Percentiles rank a stretch among this genome's conserved stretches.
Evolutionary conservation across 2,113 vertebrate species (phyloP).

Genomic region (Solea solea): DNA sequence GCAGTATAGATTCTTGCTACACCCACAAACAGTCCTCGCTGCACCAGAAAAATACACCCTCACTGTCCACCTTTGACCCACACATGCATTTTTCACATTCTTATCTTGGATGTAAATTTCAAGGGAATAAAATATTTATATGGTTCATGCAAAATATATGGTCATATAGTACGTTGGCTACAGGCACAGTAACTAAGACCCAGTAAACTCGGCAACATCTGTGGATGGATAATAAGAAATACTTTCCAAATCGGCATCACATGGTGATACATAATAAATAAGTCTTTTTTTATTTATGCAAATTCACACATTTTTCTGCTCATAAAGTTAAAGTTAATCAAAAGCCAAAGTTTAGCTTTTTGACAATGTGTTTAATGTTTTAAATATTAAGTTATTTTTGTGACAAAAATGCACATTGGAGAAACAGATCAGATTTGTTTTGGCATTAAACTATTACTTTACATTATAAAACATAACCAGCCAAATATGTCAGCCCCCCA

Average conservation of each 20-base stretch:
- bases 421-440: no score
- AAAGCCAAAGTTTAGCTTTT: no score
- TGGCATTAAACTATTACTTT: no score
- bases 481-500: no score
- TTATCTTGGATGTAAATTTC: conserved; percentile 34
- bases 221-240: not conserved
- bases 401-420: no score
- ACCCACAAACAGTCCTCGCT: conserved; percentile 41
- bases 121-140: conserved; percentile 28
- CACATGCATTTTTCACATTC: conserved; percentile 7
- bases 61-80: conserved; percentile 33
- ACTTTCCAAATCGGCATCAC: not conserved
- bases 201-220: not conserved
- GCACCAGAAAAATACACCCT: conserved; percentile 35
- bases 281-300: no score
- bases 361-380: no score
- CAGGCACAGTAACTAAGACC: not conserved
- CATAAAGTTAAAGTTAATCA: no score
- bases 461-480: no score
- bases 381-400: no score
- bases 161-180: not conserved
- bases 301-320: no score
- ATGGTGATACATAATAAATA: not conserved
- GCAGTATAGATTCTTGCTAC: conserved; percentile 37
- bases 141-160: not conserved